Percentiles rank a stretch among this genome's conserved stretches.
Conservation (phyloP, 64 coral and sea anemone genomes). For the Dendronephthya gigantea region DNA sequence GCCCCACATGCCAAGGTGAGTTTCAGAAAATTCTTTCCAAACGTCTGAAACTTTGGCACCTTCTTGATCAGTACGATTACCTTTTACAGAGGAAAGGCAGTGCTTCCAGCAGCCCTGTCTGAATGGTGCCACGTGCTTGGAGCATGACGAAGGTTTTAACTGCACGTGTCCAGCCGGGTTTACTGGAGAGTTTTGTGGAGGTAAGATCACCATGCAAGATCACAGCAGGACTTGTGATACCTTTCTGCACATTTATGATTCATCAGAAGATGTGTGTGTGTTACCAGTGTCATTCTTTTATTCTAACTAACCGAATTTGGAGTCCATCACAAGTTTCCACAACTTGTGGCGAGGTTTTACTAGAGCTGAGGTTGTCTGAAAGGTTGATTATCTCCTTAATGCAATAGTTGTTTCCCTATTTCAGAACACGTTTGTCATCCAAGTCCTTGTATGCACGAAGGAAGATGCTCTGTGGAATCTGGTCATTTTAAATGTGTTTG, state of each 20-base stretch:
- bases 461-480: neutral
- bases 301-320: too few relatives aligned
- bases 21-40: too few relatives aligned
- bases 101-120: slow-evolving; percentile 35
- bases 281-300: too few relatives aligned
- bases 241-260: too few relatives aligned
- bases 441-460: neutral
- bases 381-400: too few relatives aligned
- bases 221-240: neutral
- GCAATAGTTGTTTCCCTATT: neutral
- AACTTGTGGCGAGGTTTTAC: too few relatives aligned
- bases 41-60: neutral
- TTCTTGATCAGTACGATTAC: too few relatives aligned
- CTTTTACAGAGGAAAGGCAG: neutral
- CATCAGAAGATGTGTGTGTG: too few relatives aligned
- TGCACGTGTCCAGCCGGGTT: slow-evolving; percentile 45
- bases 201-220: neutral
- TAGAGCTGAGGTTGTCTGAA: too few relatives aligned
- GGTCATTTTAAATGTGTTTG: slow-evolving; percentile 8
- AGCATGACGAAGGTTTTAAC: slow-evolving; percentile 39
- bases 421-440: slow-evolving; percentile 13
- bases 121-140: slow-evolving; percentile 45
- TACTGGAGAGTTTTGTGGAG: slow-evolving; percentile 41
- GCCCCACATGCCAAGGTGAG: slow-evolving; percentile 62
- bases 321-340: too few relatives aligned